These are phyloP conservation scores for Liolophura sinensis DNA, from an alignment of 1,140 invertebrate genomes.

Conservation along the genomic window DNA sequence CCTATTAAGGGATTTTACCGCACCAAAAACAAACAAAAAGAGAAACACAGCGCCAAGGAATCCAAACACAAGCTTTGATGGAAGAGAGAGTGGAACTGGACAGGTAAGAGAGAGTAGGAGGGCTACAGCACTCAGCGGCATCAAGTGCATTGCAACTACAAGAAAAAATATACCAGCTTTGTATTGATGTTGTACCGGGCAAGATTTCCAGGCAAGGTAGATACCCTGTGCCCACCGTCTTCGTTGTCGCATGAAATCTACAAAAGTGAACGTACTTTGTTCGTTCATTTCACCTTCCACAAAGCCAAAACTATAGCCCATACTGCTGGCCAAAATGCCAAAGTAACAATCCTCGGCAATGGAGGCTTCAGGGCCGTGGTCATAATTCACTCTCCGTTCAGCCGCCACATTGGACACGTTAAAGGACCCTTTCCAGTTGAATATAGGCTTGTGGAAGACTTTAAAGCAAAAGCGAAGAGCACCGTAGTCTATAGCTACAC, in stretches of 20 bases:
- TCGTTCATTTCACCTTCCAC: conserved; percentile 88
- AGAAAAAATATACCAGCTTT: conserved; percentile 84
- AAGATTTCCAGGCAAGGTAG: conserved; percentile 89
- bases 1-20: conserved; percentile 88
- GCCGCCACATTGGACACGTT: conserved; percentile 75
- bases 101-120: conserved; percentile 79
- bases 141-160: conserved; percentile 93
- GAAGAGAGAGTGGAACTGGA: conserved; percentile 78
- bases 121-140: conserved; percentile 91
- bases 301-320: conserved; percentile 55
- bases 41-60: conserved; percentile 89
- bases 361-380: conserved; percentile 77
- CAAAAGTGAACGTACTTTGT: conserved; percentile 91
- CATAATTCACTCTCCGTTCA: conserved; percentile 88
- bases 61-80: conserved; percentile 79
- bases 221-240: conserved; percentile 97
- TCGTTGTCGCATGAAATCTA: conserved; percentile 92
- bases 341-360: conserved; percentile 96
- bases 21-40: conserved; percentile 95
- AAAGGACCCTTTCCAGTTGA: conserved; percentile 84
- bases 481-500: conserved; percentile 89
- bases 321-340: conserved; percentile 78
- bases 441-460: conserved; percentile 90
- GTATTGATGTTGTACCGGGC: conserved; percentile 76
- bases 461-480: conserved; percentile 91